These are phyloP conservation scores for Drosophila niveifrons DNA, from an alignment of 2,888 invertebrate genomes.

Conservation along the genomic window DNA sequence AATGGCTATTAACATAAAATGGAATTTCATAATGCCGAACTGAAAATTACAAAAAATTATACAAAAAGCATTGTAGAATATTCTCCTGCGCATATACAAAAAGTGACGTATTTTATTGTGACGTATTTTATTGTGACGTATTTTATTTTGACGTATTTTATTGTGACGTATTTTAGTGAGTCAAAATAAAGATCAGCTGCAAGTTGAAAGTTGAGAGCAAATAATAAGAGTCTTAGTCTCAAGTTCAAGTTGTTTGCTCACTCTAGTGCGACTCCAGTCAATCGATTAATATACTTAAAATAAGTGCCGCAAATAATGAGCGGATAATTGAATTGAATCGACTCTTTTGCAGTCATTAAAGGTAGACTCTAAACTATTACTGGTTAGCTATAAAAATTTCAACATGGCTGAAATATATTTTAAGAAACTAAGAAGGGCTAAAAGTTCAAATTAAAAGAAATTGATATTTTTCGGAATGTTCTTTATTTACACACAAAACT, in stretches of 20 bases:
- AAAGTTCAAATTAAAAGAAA: neutral
- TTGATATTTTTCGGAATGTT: constrained; percentile 9
- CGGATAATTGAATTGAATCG: neutral
- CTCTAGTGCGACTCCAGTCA: neutral
- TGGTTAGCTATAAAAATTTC: too few species aligned
- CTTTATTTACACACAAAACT: constrained; percentile 25
- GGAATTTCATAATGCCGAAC: too few species aligned
- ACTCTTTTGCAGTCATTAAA: neutral
- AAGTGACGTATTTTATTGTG: too few species aligned
- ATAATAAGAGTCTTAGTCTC: neutral
- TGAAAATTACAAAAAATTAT: too few species aligned
- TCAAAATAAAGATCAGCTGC: neutral
- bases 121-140: too few species aligned
- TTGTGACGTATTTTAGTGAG: constrained; percentile 12
- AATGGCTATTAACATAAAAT: too few species aligned
- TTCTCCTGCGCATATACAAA: too few species aligned
- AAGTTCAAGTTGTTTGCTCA: neutral
- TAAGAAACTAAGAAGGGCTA: neutral
- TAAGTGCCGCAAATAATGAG: neutral
- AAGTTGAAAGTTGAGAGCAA: neutral
- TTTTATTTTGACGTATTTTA: too few species aligned
- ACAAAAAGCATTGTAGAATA: too few species aligned
- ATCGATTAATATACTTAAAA: neutral
- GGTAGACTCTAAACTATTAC: neutral
- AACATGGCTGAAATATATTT: neutral